These are phyloP conservation scores for Sphaerophoria rueppellii DNA, from an alignment of 2,888 invertebrate species.

Conservation along the genomic window DNA sequence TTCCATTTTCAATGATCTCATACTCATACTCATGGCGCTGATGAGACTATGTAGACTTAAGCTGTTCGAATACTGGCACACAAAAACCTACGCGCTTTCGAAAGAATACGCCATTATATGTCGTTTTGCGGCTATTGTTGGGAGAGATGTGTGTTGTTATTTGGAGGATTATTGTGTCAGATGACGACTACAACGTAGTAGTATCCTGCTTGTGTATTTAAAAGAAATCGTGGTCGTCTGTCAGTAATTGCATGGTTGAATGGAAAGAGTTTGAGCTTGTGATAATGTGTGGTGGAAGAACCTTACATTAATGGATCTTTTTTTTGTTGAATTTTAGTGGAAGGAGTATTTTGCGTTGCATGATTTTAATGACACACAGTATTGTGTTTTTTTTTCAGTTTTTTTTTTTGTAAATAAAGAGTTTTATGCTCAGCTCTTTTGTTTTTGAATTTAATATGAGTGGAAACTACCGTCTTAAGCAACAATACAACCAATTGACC, in stretches of 20 bases:
- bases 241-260: conserved; percentile 47
- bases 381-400: no score
- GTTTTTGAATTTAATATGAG: no score
- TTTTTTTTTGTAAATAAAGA: no score
- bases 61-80: conserved; percentile 22
- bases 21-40: conserved; percentile 55
- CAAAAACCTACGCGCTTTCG: conserved; percentile 61
- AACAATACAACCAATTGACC: no score
- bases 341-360: no score
- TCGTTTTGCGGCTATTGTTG: conserved; percentile 47
- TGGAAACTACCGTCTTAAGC: no score
- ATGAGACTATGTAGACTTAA: neutral
- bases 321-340: no score
- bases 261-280: neutral
- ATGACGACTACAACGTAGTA: conserved; percentile 47
- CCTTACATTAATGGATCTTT: no score
- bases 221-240: conserved; percentile 58
- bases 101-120: conserved; percentile 63
- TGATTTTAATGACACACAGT: no score
- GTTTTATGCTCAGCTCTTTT: no score
- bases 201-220: conserved; percentile 51
- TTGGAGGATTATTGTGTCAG: conserved; percentile 61
- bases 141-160: conserved; percentile 45
- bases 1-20: conserved; percentile 60
- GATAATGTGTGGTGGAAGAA: no score